These are phyloP conservation scores for Centropus unirufus DNA, from an alignment of 2,113 vertebrate species.

Conservation along the genomic window DNA sequence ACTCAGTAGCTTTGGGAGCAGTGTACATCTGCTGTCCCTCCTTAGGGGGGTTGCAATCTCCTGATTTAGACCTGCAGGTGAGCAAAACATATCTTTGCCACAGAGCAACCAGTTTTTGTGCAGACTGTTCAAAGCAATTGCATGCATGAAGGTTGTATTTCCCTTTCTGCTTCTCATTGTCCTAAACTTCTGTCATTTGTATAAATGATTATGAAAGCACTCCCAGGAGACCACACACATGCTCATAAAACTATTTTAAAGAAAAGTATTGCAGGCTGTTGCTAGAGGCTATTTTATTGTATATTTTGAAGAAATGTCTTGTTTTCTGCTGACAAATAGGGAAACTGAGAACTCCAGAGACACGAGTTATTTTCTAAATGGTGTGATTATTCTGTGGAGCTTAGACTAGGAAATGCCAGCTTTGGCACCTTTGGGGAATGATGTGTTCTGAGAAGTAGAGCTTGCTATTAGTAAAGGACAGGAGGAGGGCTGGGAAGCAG, in stretches of 20 bases:
- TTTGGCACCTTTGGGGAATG: not conserved
- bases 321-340: slow-evolving; percentile 57
- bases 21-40: not conserved
- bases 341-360: slow-evolving; percentile 54
- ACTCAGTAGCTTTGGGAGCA: not conserved
- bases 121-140: not conserved
- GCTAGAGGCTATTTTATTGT: slow-evolving; percentile 61
- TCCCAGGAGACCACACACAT: not conserved
- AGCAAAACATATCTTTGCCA: not conserved
- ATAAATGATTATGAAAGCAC: slow-evolving; percentile 56
- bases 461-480: not conserved
- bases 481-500: fast-evolving
- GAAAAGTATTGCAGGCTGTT: slow-evolving; percentile 46
- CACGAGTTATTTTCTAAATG: slow-evolving; percentile 29
- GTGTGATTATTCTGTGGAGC: slow-evolving; percentile 22
- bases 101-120: not conserved
- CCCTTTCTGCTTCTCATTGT: slow-evolving; percentile 33
- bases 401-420: slow-evolving; percentile 27
- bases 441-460: not conserved
- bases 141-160: not conserved
- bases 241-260: slow-evolving; percentile 32
- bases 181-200: slow-evolving; percentile 60
- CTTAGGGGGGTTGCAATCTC: not conserved
- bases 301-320: slow-evolving; percentile 54
- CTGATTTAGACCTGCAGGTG: not conserved